Base-by-base conservation (phyloP, 2,888 invertebrate species). In the Chrysolina oricalcia region DNA sequence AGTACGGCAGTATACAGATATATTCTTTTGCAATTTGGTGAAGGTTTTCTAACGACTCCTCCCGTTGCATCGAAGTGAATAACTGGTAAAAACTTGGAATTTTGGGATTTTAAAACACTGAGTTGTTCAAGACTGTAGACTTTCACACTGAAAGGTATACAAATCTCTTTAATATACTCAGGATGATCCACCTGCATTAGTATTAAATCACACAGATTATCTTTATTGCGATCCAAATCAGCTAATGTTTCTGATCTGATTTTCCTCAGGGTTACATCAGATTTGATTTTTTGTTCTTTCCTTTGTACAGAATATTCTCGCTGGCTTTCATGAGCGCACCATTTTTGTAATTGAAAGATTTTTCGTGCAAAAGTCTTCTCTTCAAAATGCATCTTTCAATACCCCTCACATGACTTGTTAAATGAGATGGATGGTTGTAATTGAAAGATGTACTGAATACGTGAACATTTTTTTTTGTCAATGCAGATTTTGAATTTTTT, bases 1-100 rank as follows among this genome's bases (percentile, higher is more conserved):
- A 73, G 70, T 1, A 78, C 76, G 15, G 68, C 76, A 5, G 73
- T 70, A 65, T 79, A 79, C 48, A 76, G 70, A 73, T 74, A 78
- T 59, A 78, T 74, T n/a, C n/a, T n/a, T n/a, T n/a, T n/a, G n/a
- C n/a, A n/a, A n/a, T n/a, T n/a, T n/a, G n/a, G n/a, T n/a, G 43
- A 50, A 11, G 77, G 80, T 50, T 69, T 73, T 70, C 73, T 65
- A 10, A 78, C 80, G 0, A 81, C 41, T 5, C 15, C 2, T 5
- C 81, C 80, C 4, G 80, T 80, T 9, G 80, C 79, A 74, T 81
- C 81, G 71, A 80, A 81, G 74, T 80, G 67, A 40, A 81, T 70
- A 11, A 77, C 27, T 4, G 75, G 77, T 15, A 74, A 43, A n/a
- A 15, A 13, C 13, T 65, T 17, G 1, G 43, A 46, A 11, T 43